These are phyloP conservation scores for Ophioderma brevispina DNA, from an alignment of 35 echinoderm and acorn worm genomes.

Conservation along the genomic window DNA sequence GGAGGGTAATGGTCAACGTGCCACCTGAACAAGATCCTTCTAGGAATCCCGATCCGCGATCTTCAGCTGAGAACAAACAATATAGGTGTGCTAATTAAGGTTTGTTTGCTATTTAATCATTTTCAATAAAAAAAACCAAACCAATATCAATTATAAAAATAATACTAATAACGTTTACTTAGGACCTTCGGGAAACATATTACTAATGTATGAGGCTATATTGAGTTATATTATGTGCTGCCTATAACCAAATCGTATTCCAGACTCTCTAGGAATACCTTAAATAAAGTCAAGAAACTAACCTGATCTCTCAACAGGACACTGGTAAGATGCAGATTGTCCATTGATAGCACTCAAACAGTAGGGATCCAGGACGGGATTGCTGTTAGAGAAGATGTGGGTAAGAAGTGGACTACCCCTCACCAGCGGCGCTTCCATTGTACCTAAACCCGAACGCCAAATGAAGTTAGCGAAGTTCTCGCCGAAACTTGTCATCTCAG, in stretches of 20 bases:
- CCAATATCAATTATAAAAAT: too few relatives aligned
- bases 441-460: slow-evolving; percentile 55
- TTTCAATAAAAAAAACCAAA: too few relatives aligned
- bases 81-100: not conserved
- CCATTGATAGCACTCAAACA: slow-evolving; percentile 80
- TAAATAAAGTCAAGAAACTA: too few relatives aligned
- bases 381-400: slow-evolving; percentile 72
- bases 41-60: slow-evolving; percentile 60
- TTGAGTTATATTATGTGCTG: too few relatives aligned
- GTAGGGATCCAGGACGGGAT: slow-evolving; percentile 66
- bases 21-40: slow-evolving; percentile 53
- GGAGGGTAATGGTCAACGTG: slow-evolving; percentile 34
- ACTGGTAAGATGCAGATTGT: slow-evolving; percentile 24
- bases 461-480: slow-evolving; percentile 81
- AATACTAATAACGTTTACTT: too few relatives aligned
- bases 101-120: too few relatives aligned
- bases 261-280: too few relatives aligned
- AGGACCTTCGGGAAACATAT: too few relatives aligned
- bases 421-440: slow-evolving; percentile 84
- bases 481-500: too few relatives aligned
- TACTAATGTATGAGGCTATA: too few relatives aligned
- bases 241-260: too few relatives aligned
- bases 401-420: slow-evolving; percentile 76
- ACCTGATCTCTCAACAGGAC: slow-evolving; percentile 58
- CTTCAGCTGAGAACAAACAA: slow-evolving; percentile 45